These are phyloP conservation scores for Channallabes apus DNA, from an alignment of 2,797 vertebrate genomes.

Conservation along the genomic window DNA sequence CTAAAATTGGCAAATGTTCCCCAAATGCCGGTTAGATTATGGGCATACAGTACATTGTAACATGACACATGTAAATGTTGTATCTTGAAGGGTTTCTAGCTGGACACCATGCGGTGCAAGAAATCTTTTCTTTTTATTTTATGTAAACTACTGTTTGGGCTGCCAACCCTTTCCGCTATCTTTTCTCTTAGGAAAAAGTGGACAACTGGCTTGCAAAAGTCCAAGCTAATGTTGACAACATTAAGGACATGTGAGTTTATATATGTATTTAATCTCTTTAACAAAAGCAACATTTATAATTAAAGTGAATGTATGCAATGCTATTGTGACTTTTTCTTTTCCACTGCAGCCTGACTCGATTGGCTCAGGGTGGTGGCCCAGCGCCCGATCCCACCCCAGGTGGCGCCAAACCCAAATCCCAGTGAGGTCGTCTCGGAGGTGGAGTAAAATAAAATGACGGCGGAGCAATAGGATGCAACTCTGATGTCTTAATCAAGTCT, in stretches of 20 bases:
- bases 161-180: no score
- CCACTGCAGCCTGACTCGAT: conserved; percentile 67
- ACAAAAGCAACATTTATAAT: not conserved
- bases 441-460: conserved; percentile 52
- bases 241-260: conserved; percentile 86
- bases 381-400: conserved; percentile 71
- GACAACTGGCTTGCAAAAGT: conserved; percentile 75
- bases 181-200: conserved; percentile 76
- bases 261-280: not conserved
- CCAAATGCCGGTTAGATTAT: not conserved
- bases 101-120: not conserved
- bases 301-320: not conserved
- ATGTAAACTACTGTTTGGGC: not conserved
- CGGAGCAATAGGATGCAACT: conserved; percentile 71
- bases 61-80: not conserved
- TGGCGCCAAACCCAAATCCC: conserved; percentile 75
- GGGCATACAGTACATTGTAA: not conserved
- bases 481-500: conserved; percentile 76
- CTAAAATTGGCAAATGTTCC: not conserved
- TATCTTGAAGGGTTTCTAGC: not conserved
- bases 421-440: conserved; percentile 58
- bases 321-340: conserved; percentile 31
- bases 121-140: not conserved
- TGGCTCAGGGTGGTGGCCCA: conserved; percentile 72
- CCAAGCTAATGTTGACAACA: conserved; percentile 74